Evolutionary conservation across 2,888 invertebrate genomes (phyloP).

Genomic region (Drosophila koepferae): DNA sequence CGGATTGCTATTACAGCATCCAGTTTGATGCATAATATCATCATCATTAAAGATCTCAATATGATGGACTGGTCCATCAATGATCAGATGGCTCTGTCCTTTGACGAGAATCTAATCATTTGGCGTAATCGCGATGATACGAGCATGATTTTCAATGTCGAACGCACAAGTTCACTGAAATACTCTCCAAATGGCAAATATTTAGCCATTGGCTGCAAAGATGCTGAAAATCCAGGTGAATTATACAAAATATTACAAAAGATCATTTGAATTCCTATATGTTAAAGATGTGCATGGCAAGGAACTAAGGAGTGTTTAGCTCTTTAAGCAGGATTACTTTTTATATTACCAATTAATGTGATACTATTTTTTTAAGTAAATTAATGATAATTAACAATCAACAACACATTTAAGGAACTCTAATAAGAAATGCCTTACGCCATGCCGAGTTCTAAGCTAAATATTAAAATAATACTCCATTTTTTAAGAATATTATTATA

Average conservation of each 20-base stretch:
- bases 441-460: too few relatives aligned
- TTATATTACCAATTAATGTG: too few relatives aligned
- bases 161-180: constrained; percentile 69
- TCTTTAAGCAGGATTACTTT: too few relatives aligned
- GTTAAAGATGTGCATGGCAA: too few relatives aligned
- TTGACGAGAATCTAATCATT: constrained; percentile 81
- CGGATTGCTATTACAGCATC: not conserved
- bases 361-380: too few relatives aligned
- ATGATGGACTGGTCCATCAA: constrained; percentile 83
- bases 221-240: constrained; percentile 70
- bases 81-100: constrained; percentile 82
- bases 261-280: not conserved
- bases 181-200: constrained; percentile 81
- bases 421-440: too few relatives aligned
- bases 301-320: too few relatives aligned
- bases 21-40: not conserved
- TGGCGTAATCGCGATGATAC: constrained; percentile 78
- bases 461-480: too few relatives aligned
- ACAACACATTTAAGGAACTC: too few relatives aligned
- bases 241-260: not conserved
- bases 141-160: constrained; percentile 79
- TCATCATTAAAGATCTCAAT: constrained; percentile 64
- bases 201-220: constrained; percentile 80
- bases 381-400: too few relatives aligned
- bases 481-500: too few relatives aligned